Conservation (phyloP, 2,113 vertebrate genomes). For the Agapornis roseicollis region DNA sequence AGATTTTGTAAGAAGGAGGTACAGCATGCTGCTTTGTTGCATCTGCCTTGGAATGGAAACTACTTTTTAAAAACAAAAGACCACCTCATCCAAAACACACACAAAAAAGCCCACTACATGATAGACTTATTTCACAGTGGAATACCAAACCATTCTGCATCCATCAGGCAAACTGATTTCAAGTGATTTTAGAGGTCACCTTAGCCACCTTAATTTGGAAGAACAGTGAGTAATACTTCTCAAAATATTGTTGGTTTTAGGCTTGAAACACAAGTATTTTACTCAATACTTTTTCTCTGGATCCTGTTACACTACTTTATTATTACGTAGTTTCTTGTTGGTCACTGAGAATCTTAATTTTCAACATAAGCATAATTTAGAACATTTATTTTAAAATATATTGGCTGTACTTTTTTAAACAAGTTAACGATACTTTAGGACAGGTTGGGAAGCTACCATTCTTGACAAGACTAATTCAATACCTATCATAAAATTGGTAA, state of each 20-base stretch:
- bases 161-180: not conserved
- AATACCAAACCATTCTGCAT: not conserved
- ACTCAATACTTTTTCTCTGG: not conserved
- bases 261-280: not conserved
- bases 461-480: conserved; percentile 3
- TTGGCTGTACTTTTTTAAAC: not conserved
- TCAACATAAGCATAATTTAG: not conserved
- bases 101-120: not conserved
- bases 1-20: not conserved
- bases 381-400: not conserved
- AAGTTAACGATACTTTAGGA: not conserved
- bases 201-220: not conserved
- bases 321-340: not conserved
- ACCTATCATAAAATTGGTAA: not conserved
- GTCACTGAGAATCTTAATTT: not conserved
- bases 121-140: not conserved
- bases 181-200: not conserved
- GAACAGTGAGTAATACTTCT: not conserved
- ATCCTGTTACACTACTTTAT: not conserved
- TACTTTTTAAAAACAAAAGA: not conserved
- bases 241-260: not conserved
- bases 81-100: not conserved
- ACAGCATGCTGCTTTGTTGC: not conserved
- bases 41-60: not conserved
- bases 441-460: not conserved